phyloP scores from a whole-genome alignment of 2,888 invertebrate species.

The Acrobasis repandana region DNA sequence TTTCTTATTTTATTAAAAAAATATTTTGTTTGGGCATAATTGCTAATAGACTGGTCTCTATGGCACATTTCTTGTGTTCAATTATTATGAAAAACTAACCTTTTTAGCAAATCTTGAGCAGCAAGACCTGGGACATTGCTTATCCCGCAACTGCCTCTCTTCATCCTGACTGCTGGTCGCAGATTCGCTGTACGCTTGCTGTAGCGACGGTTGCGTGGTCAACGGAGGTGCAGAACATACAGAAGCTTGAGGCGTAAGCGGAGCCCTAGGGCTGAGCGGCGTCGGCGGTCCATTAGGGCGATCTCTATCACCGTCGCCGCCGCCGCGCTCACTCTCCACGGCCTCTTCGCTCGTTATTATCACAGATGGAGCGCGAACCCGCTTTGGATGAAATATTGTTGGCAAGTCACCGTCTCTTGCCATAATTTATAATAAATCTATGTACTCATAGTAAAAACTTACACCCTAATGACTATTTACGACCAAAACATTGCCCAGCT shows the following conservation, averaged over 20 bases:
- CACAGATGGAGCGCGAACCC: constrained; percentile 86
- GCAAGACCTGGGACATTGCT: constrained; percentile 87
- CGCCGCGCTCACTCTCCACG: constrained; percentile 62
- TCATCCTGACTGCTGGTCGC: constrained; percentile 85
- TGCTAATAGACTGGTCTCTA: too few species aligned
- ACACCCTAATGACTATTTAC: constrained; percentile 23
- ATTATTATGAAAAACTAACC: constrained; percentile 76
- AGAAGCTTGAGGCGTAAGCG: constrained; percentile 73
- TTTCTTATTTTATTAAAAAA: too few species aligned
- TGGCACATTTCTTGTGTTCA: too few species aligned
- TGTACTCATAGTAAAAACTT: constrained; percentile 37
- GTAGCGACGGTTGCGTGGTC: constrained; percentile 74
- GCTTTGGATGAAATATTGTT: constrained; percentile 91
- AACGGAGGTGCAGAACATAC: constrained; percentile 76
- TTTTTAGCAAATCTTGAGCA: constrained; percentile 93
- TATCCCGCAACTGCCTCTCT: constrained; percentile 75
- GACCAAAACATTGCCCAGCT: constrained; percentile 31
- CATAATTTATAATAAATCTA: constrained; percentile 60
- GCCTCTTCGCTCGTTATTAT: constrained; percentile 86
- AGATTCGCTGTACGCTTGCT: constrained; percentile 77
- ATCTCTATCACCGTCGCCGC: constrained; percentile 62
- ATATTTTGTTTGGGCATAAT: too few species aligned
- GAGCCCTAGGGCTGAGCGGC: constrained; percentile 70
- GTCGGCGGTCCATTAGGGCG: constrained; percentile 76
- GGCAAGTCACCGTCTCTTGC: constrained; percentile 90